Evolutionary conservation across 2,113 vertebrate genomes (phyloP).

Genomic region (Poeciliopsis retropinna): DNA sequence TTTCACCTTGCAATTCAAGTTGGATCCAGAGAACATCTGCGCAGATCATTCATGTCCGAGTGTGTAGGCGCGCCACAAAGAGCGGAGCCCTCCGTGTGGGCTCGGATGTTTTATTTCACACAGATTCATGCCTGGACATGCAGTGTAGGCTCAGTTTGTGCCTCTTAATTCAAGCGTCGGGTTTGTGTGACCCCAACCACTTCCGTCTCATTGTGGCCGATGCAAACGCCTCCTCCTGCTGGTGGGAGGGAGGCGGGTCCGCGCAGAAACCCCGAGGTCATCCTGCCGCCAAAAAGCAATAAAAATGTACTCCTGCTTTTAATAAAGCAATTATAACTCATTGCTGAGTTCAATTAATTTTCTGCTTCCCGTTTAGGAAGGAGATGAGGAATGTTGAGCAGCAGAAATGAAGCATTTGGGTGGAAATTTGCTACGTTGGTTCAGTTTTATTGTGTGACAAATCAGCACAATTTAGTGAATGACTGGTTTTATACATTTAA

Average conservation of each 20-base stretch:
- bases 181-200: conserved; percentile 52
- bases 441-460: neutral
- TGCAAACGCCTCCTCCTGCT: conserved; percentile 11
- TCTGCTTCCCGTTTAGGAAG: conserved; percentile 63
- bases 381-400: conserved; percentile 52
- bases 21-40: conserved; percentile 27
- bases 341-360: conserved; percentile 69
- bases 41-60: conserved; percentile 1
- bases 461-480: neutral
- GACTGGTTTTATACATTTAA: neutral
- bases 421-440: conserved; percentile 2
- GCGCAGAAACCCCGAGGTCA: conserved; percentile 58
- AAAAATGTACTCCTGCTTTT: conserved; percentile 72
- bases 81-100: neutral
- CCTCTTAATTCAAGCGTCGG: conserved; percentile 7
- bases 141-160: conserved; percentile 3
- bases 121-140: neutral
- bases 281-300: conserved; percentile 66
- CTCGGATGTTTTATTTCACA: neutral
- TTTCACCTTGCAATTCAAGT: conserved; percentile 8
- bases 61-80: conserved; percentile 37
- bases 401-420: neutral
- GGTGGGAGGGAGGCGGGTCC: conserved; percentile 36
- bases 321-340: conserved; percentile 77
- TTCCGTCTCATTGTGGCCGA: conserved; percentile 12